Evolutionary conservation across 2,797 vertebrate species (phyloP).

Genomic region (Gadopsis bispinosus): DNA sequence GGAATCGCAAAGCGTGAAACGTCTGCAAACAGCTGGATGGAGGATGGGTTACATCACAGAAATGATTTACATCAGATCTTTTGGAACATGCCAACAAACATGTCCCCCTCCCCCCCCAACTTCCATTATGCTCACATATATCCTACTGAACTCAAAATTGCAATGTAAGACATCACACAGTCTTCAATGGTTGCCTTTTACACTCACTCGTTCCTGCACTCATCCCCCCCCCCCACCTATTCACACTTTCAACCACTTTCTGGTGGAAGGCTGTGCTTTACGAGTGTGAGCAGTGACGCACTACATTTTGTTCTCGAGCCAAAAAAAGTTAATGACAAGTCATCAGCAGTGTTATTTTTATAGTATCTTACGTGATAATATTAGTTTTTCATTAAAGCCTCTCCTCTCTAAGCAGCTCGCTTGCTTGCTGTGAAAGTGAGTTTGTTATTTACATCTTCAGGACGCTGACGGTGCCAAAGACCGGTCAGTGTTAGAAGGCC

Average conservation of each 20-base stretch:
- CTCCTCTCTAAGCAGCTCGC: conserved; percentile 1
- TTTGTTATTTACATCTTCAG: conserved; percentile 43
- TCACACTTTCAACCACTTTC: background rate
- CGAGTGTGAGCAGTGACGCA: background rate
- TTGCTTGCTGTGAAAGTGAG: conserved; percentile 15
- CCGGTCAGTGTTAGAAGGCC: conserved; percentile 27
- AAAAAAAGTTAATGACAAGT: background rate
- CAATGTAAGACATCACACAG: background rate
- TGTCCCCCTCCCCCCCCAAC: too few relatives aligned
- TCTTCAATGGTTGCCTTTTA: background rate
- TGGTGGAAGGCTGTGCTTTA: background rate
- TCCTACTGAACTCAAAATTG: background rate
- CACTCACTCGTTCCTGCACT: background rate
- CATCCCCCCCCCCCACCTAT: background rate
- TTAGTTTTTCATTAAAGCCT: conserved; percentile 1
- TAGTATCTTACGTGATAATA: background rate
- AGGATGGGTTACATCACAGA: background rate
- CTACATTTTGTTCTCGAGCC: too few relatives aligned
- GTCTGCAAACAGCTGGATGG: background rate
- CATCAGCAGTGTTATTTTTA: background rate
- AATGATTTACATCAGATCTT: background rate
- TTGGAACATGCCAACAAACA: background rate
- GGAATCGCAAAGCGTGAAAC: background rate
- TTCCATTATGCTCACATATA: background rate
- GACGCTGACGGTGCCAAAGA: conserved; percentile 14